Conservation (phyloP, 2,113 vertebrate species). For the Onychostoma macrolepis region DNA sequence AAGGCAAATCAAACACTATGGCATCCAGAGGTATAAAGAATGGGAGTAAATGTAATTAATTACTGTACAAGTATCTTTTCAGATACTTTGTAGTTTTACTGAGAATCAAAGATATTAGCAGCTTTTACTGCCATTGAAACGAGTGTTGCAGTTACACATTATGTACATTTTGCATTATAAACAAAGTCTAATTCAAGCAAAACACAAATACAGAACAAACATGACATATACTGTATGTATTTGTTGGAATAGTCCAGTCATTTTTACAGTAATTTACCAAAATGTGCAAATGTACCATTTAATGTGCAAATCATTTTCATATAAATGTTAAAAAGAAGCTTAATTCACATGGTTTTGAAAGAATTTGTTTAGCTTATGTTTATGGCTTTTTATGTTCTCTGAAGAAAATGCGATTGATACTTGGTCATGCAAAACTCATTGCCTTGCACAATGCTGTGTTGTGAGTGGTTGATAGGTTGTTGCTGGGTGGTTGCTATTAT, state of each 20-base stretch:
- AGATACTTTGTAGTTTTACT: too few relatives aligned
- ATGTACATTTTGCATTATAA: too few relatives aligned
- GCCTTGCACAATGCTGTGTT: background rate
- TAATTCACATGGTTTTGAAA: background rate
- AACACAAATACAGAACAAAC: too few relatives aligned
- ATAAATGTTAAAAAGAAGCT: background rate
- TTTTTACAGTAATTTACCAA: background rate
- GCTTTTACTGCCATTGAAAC: too few relatives aligned
- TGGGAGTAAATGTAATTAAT: too few relatives aligned
- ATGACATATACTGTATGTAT: background rate
- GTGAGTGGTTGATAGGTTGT: background rate
- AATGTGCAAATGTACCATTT: background rate
- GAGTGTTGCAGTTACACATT: too few relatives aligned
- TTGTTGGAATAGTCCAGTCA: background rate
- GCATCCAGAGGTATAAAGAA: too few relatives aligned
- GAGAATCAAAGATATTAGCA: too few relatives aligned
- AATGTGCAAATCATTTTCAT: background rate
- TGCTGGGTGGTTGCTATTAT: background rate
- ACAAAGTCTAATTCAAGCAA: too few relatives aligned
- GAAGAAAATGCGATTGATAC: background rate
- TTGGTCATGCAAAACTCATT: background rate
- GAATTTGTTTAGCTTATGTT: background rate
- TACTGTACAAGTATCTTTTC: too few relatives aligned
- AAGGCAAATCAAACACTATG: too few relatives aligned
- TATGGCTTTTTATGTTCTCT: background rate